Evolutionary conservation across 2,797 vertebrate genomes (phyloP).

Genomic region (Onychomys leucogaster): DNA sequence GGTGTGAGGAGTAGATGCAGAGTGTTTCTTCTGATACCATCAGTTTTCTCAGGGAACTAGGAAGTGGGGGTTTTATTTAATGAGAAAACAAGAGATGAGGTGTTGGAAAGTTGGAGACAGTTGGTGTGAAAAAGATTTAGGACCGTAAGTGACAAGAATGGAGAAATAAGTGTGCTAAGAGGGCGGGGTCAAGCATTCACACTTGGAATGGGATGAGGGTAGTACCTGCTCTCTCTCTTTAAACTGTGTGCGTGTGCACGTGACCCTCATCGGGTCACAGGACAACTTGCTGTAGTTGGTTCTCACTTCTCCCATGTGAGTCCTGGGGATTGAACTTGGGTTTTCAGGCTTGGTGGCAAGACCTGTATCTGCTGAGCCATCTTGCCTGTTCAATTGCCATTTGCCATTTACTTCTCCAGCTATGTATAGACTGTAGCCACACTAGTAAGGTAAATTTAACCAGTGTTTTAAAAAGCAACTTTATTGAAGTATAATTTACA

Average conservation of each 20-base stretch:
- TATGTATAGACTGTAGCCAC: not conserved
- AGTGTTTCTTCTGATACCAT: not conserved
- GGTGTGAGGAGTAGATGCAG: not conserved
- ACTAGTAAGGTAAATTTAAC: not conserved
- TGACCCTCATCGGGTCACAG: not conserved
- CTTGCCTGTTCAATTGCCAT: not conserved
- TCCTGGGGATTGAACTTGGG: not conserved
- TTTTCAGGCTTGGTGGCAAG: not conserved
- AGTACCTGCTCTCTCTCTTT: not conserved
- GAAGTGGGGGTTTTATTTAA: not conserved
- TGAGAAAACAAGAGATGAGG: not conserved
- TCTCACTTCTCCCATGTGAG: not conserved
- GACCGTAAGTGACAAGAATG: not conserved
- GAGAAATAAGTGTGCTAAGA: not conserved
- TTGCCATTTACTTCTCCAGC: not conserved
- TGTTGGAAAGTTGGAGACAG: not conserved
- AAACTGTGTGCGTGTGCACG: rapidly evolving
- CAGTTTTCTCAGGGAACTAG: not conserved
- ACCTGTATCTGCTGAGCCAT: not conserved
- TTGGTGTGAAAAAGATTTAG: slow-evolving; percentile 18
- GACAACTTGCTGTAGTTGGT: not conserved
- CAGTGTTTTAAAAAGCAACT: not conserved
- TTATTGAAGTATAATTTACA: not conserved
- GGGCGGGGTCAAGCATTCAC: not conserved
- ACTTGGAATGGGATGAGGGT: not conserved